Evolutionary conservation across 2,888 invertebrate species (phyloP).

Genomic region (Iselma pallidipennis): DNA sequence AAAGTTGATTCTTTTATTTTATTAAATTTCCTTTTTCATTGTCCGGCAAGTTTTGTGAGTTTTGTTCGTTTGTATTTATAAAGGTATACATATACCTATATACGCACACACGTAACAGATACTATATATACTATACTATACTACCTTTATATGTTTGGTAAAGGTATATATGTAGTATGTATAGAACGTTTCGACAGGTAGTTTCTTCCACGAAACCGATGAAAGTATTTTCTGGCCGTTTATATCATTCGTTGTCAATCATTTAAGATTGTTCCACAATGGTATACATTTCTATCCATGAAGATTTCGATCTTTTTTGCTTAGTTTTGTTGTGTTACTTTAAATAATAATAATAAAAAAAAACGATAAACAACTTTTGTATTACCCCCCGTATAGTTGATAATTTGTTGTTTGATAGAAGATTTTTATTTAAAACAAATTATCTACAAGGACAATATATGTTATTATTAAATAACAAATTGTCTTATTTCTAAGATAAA

Average conservation of each 20-base stretch:
- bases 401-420: neutral
- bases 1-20: conserved; percentile 9
- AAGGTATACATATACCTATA: no score
- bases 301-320: neutral
- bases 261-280: neutral
- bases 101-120: conserved; percentile 1
- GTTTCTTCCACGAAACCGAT: conserved; percentile 11
- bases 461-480: neutral
- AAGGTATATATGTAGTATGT: neutral
- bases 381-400: neutral
- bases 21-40: conserved; percentile 12
- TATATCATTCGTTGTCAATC: conserved; percentile 10
- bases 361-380: no score
- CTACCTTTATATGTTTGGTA: neutral
- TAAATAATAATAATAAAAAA: no score
- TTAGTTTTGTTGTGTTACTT: neutral
- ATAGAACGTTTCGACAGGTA: conserved; percentile 9
- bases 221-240: conserved; percentile 8
- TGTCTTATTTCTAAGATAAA: neutral
- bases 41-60: conserved; percentile 7
- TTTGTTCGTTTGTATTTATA: conserved; percentile 1
- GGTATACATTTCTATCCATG: neutral
- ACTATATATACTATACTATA: no score
- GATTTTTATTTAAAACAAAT: neutral
- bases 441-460: neutral